These are phyloP conservation scores for Diceros bicornis DNA, from an alignment of 2,797 vertebrate species.

Conservation along the genomic window DNA sequence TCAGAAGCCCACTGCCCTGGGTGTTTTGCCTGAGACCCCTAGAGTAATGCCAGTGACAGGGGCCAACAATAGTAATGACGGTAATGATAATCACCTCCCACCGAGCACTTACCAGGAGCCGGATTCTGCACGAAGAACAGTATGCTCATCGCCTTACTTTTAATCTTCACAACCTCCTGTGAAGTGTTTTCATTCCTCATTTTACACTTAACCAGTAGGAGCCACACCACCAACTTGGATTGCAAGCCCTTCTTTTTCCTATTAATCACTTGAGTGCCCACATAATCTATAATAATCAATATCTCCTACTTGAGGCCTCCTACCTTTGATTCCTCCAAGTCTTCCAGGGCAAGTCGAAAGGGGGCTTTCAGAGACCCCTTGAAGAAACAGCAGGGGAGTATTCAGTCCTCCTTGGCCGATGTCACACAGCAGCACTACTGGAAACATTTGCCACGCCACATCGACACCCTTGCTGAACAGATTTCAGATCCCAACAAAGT, in stretches of 20 bases:
- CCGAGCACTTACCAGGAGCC: not conserved
- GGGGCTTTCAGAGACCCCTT: not conserved
- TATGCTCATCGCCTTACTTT: not conserved
- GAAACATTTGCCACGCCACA: not conserved
- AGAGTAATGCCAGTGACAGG: not conserved
- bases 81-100: not conserved
- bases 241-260: not conserved
- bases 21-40: not conserved
- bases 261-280: not conserved
- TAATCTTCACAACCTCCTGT: not conserved
- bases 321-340: not conserved
- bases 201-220: not conserved
- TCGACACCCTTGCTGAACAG: fast-evolving
- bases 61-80: too few relatives aligned
- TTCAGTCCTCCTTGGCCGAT: not conserved
- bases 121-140: not conserved
- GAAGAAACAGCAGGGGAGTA: not conserved
- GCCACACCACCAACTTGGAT: not conserved
- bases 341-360: not conserved
- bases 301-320: not conserved
- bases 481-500: not conserved
- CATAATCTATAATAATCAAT: not conserved
- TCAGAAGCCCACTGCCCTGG: not conserved
- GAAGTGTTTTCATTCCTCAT: not conserved
- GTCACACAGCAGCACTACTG: fast-evolving